Evolutionary conservation across 2,888 invertebrate species (phyloP), one percentile per base, ranked within the genome.

Genomic region (Agrilus cyanescens): DNA sequence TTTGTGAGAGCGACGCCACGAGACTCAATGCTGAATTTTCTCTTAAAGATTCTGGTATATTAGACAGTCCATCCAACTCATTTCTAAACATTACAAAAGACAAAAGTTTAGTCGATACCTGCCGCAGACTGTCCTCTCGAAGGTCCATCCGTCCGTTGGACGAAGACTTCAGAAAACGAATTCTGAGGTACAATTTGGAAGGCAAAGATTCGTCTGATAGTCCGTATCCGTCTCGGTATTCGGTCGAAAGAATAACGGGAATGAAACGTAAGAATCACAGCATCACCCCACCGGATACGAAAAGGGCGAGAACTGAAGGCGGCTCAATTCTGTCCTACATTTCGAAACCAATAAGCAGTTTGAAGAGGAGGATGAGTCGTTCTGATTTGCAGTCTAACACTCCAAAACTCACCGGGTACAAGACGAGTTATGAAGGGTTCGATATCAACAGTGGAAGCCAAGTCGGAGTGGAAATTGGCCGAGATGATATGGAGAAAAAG

Each of bases 341-440:
- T 13, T 50, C 59, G 12, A 62, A 57, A 39, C 63, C 65, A 4
- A 48, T 65, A 37, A 48, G 46, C 5, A 55, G 46, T 44, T 46
- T 65, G 5, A 57, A 50, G 38, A 56, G 50, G 33, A 52, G 52
- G 34, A 59, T 61, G 31, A 46, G 47, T 4, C 45, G 51, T 8
- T 54, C 57, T 5, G 47, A 52, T 29, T 34, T 50, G 5, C 45
- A 50, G 4, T 55, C 58, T 1, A 62, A 60, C 46, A 63, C 62
- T 1, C 64, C 64, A 6, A 63, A 61, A 50, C 44, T 65, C 29
- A 58, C 60, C 1, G 55, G 56, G 4, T 65, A 61, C 37, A 63
- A 57, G 44, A 59, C 57, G 41, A 54, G 54, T 6, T 53, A 48
- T 18, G 49, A 46, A 6, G 40, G 47, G 48, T 43, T 52, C 35